Evolutionary conservation across 2,113 vertebrate species (phyloP).

Genomic region (Bungarus multicinctus): DNA sequence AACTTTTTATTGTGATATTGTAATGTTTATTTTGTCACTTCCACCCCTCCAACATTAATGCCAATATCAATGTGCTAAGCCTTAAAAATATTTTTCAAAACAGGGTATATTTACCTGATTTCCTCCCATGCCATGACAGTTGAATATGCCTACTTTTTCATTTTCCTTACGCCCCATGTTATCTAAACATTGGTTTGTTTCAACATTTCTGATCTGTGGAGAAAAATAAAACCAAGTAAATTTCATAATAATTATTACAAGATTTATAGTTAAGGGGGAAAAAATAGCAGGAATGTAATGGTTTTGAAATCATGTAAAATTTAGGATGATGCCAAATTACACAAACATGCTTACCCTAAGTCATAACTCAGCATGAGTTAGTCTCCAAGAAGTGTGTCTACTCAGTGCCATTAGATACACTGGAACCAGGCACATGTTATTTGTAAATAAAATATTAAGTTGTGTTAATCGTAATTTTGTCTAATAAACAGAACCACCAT

Average conservation of each 20-base stretch:
- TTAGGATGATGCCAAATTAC: not conserved
- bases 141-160: constrained; percentile 98
- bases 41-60: not conserved
- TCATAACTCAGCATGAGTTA: not conserved
- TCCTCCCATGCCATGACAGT: constrained; percentile 98
- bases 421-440: not conserved
- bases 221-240: constrained; percentile 1
- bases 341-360: not conserved
- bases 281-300: not conserved
- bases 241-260: not conserved
- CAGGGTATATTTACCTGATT: constrained; percentile 83
- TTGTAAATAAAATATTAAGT: not conserved
- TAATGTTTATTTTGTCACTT: not conserved
- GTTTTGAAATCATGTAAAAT: not conserved
- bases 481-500: not conserved
- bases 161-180: constrained; percentile 99
- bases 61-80: not conserved
- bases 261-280: not conserved
- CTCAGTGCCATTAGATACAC: not conserved
- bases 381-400: not conserved
- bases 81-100: not conserved
- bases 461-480: not conserved
- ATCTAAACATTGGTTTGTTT: constrained; percentile 98
- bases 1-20: not conserved
- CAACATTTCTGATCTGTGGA: constrained; percentile 92